Percentiles rank a stretch among this genome's conserved stretches.
Evolutionary conservation across 2,797 vertebrate species (phyloP).

Genomic region (Oryzias sinensis): DNA sequence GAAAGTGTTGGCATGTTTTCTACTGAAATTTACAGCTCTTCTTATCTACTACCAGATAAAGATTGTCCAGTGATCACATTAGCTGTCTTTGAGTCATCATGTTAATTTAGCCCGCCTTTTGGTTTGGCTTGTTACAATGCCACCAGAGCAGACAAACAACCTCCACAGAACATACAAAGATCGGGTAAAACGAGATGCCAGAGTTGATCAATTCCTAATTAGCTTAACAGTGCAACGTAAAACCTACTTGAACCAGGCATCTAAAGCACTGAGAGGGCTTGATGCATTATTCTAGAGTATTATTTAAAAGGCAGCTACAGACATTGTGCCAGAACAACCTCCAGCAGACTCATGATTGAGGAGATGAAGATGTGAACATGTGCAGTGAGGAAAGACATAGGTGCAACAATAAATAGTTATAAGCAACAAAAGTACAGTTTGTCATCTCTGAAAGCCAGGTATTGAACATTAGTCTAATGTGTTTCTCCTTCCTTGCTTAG

Average conservation of each 20-base stretch:
- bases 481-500: slow-evolving; percentile 24
- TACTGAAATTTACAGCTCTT: slow-evolving; percentile 15
- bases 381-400: slow-evolving; percentile 42
- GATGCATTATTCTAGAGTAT: slow-evolving; percentile 38
- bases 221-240: slow-evolving; percentile 65
- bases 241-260: too few species aligned
- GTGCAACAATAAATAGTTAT: slow-evolving; percentile 65
- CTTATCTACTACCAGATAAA: slow-evolving; percentile 20
- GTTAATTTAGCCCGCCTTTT: slow-evolving; percentile 13
- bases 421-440: slow-evolving; percentile 67
- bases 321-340: slow-evolving; percentile 26
- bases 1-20: background rate
- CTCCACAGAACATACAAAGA: slow-evolving; percentile 10
- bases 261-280: slow-evolving; percentile 41
- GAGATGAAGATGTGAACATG: slow-evolving; percentile 50
- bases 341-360: slow-evolving; percentile 46
- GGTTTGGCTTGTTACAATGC: slow-evolving; percentile 18
- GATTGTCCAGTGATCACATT: slow-evolving; percentile 10
- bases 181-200: slow-evolving; percentile 1
- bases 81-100: slow-evolving; percentile 7
- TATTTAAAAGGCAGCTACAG: slow-evolving; percentile 45
- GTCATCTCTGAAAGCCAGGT: slow-evolving; percentile 41
- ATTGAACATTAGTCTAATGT: slow-evolving; percentile 41
- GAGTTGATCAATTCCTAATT: slow-evolving; percentile 71
- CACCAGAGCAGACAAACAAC: slow-evolving; percentile 29